Evolutionary conservation across 2,113 vertebrate species (phyloP), one percentile per base, ranked within the genome.

Genomic region (Odontesthes bonariensis): DNA sequence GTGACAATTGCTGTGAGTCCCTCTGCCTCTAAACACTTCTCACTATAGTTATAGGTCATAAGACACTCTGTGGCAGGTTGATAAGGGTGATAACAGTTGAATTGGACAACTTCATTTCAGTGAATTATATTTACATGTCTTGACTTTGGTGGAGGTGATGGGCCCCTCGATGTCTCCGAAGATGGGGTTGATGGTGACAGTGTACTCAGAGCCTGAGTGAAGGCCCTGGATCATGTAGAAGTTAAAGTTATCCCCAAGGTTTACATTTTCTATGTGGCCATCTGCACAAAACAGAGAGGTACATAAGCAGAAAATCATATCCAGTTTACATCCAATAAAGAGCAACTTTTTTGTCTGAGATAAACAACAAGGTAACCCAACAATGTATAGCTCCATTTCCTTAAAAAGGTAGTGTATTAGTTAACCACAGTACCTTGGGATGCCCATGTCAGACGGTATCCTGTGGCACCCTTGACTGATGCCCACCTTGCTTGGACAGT

Each of bases 151-250:
- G 0, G 87, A 85, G 35, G 93, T 93, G 81, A 96, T 58, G 0
- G 96, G 96, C 0, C 96, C 96, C 83, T 97, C 96, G 0, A 88
- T 57, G 61, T 96, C 95, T 68, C 95, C 95, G 53, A 97, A 97
- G 81, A 97, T 93, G 27, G 96, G 95, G 80, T 96, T 97, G 87
- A 97, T 88, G 38, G 95, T 96, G 75, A 96, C 13, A 0, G 82
- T 93, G 88, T 97, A 95, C 57, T 96, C 95, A 0, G 80, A 69
- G 72, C 94, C 96, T 0, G 91, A 11, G 8, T 91, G 87, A 31
- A 97, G 93, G 11, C 96, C 96, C 79, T 95, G 96, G 84, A 97
- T 95, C 95, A 96, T 95, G 91, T 97, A 97, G 85, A 93, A 95
- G 81, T 81, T 92, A 85, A 94, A 96, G 55, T 53, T 87, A 52